Evolutionary conservation across 2,113 vertebrate species (phyloP), one percentile per base, ranked within the genome.

Genomic region (Ornithorhynchus anatinus): DNA sequence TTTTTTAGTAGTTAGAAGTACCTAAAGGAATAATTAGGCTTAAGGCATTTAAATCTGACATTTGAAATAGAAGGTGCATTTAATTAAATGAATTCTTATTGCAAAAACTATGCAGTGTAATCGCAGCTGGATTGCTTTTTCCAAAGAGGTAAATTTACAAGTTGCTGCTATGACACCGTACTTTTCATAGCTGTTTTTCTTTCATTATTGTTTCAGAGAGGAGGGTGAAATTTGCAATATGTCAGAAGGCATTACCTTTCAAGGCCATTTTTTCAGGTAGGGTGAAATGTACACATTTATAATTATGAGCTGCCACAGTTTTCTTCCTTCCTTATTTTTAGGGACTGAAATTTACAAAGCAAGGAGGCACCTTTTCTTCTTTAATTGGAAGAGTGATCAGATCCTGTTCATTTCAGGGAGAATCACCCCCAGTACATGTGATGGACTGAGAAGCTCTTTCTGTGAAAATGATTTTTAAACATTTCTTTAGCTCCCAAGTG

Each of bases 31-130:
- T 53, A 80, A 69, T 77, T 81, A 79, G 44, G 69, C 43, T 45
- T 19, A 35, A 80, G 51, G 75, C 70, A 82, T 79, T 88, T 59
- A 88, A 87, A 80, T 67, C 57, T 53, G 61, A 31, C 72, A 52
- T 88, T 77, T 85, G 58, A 80, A 83, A 71, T 64, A 77, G 60
- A 74, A 57, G 37, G 22, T 67, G 32, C 60, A 60, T 22, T 81
- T 79, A 83, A 3, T 68, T 58, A 69, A 37, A 31, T 56, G 50
- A 64, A 54, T 48, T 65, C 64, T 36, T 47, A 35, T 53, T 75
- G n/a, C 10, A 53, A 67, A 72, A 66, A 7, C 48, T 8, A 19
- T 38, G 2, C 6, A 71, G 20, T 8, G 17, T 63, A 40, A 74
- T 57, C 59, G 15, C 29, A 45, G 29, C 60, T 69, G 7, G 42